Conservation (phyloP, 1,140 invertebrate genomes). For the Phocides pigmalion region DNA sequence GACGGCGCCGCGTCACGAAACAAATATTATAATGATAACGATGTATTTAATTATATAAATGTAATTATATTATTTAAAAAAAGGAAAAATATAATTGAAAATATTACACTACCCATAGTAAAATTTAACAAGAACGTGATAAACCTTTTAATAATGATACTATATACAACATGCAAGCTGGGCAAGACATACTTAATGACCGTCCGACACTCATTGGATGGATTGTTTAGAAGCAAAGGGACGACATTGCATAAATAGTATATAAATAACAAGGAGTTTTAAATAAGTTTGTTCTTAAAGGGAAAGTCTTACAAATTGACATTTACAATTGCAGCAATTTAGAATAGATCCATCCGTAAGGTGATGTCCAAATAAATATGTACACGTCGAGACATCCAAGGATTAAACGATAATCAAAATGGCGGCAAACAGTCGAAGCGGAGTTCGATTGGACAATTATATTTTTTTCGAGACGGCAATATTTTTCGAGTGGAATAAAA, state of each 20-base stretch:
- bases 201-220: conserved; percentile 74
- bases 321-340: conserved; percentile 41
- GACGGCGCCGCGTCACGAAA: conserved; percentile 38
- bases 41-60: conserved; percentile 36
- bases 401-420: conserved; percentile 39
- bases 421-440: conserved; percentile 53
- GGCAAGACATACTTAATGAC: conserved; percentile 75
- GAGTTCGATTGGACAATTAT: conserved; percentile 69
- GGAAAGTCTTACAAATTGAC: conserved; percentile 57
- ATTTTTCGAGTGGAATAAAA: conserved; percentile 74
- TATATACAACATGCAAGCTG: conserved; percentile 79
- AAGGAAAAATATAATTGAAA: conserved; percentile 42
- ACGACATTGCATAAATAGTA: conserved; percentile 53
- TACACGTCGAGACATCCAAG: conserved; percentile 15
- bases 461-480: conserved; percentile 68
- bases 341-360: conserved; percentile 35
- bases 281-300: conserved; percentile 15
- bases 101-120: conserved; percentile 73
- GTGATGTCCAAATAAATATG: conserved; percentile 29
- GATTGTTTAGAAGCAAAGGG: conserved; percentile 70
- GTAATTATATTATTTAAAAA: conserved; percentile 31
- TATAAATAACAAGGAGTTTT: conserved; percentile 37
- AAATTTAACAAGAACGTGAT: conserved; percentile 78
- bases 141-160: conserved; percentile 66
- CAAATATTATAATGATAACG: conserved; percentile 55